Base-by-base conservation (phyloP, 2,113 vertebrate species). In the Todiramphus chloris region DNA sequence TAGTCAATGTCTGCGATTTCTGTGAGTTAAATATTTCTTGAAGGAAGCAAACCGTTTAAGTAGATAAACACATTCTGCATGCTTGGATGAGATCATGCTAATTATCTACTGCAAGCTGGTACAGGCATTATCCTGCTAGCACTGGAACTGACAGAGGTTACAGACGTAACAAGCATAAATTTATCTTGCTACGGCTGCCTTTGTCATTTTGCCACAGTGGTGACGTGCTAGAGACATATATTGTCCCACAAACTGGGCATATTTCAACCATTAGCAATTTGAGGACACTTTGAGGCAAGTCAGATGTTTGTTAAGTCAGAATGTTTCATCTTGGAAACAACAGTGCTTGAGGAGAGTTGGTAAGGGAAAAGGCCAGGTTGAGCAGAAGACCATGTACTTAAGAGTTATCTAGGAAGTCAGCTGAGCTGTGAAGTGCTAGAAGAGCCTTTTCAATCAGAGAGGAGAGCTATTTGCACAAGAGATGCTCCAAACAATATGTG, bases 21-120 rank as follows among this genome's bases (percentile, higher is more conserved):
- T 82, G 64, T 64, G 41, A 43, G n/a, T 81, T 87, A 88, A 94
- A 78, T 94, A 92, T 92, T 93, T 90, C 73, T 92, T 68, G 43
- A 93, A 87, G 68, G 73, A 93, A 92, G 30, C 46, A 93, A 80
- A 74, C 17, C 67, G 16, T 92, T 77, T 81, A 81, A 81, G 56
- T 51, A 51, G 48, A 91, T 93, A 92, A 96, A 92, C 69, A 86
- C 23, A 93, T 94, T 92, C 48, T 92, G 35, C 41, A 59, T 30
- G 50, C 59, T 91, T 94, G 50, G 44, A 62, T 63, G 76, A 80
- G 68, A 78, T 74, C 64, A 78, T 31, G 35, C 4, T 90, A 77
- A 83, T 96, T 90, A 91, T 66, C 73, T 75, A 4, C 21, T 72
- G 55, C 80, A 82, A 87, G n/a, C 33, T 91, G 83, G 33, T 73